Conservation (phyloP, 2,888 invertebrate genomes). For the Bombylius discolor region DNA sequence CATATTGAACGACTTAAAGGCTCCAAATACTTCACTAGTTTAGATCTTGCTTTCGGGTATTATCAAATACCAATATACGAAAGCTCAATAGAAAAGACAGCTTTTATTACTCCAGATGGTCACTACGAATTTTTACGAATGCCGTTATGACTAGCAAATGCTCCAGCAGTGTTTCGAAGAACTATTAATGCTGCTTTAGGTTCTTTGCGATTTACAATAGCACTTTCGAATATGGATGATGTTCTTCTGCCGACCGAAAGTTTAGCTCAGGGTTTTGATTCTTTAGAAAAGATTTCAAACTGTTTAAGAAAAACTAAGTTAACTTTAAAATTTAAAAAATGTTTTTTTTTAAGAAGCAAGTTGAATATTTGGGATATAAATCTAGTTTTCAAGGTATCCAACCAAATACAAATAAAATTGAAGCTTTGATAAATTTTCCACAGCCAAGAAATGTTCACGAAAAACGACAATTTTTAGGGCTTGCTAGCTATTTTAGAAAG, state of each 20-base stretch:
- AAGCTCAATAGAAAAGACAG: neutral
- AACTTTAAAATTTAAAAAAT: neutral
- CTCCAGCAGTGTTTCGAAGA: slow-evolving; percentile 26
- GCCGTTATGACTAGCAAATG: slow-evolving; percentile 30
- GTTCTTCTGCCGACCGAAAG: slow-evolving; percentile 8
- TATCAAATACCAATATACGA: neutral
- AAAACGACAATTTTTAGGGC: slow-evolving; percentile 13
- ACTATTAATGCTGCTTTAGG: slow-evolving; percentile 10
- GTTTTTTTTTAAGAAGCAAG: slow-evolving; percentile 1
- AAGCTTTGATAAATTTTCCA: slow-evolving; percentile 12
- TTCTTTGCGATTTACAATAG: slow-evolving; percentile 2
- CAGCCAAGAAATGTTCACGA: slow-evolving; percentile 6
- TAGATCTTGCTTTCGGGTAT: neutral
- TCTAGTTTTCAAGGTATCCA: slow-evolving; percentile 16
- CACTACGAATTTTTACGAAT: slow-evolving; percentile 16
- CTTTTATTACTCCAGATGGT: neutral
- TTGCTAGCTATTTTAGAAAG: slow-evolving; percentile 20
- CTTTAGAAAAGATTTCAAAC: slow-evolving; percentile 11
- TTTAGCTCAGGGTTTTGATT: slow-evolving; percentile 8
- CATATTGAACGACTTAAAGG: neutral
- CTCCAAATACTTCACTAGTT: neutral
- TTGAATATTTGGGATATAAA: slow-evolving; percentile 18
- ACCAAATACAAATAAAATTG: slow-evolving; percentile 18
- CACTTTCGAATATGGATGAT: slow-evolving; percentile 11
- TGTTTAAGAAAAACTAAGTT: neutral